Percentiles rank a stretch among this genome's conserved stretches.
Conservation (phyloP, 2,888 invertebrate species). For the Cyrtodaria siliqua region DNA sequence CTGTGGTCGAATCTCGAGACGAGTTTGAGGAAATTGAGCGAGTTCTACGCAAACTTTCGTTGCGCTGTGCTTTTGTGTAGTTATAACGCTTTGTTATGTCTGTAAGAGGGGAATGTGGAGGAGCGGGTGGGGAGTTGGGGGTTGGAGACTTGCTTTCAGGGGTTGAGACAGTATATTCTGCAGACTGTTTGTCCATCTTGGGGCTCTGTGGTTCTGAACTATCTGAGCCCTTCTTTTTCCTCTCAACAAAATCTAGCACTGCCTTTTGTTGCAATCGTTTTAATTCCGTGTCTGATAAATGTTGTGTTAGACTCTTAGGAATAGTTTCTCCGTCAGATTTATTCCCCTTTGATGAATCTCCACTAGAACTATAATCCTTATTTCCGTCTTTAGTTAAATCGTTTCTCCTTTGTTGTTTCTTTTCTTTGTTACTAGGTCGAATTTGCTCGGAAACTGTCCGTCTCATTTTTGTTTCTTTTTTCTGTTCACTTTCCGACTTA, state of each 20-base stretch:
- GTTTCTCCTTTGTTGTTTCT: slow-evolving; percentile 13
- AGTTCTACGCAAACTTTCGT: slow-evolving; percentile 76
- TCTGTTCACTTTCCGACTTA: slow-evolving; percentile 45
- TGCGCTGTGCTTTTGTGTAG: slow-evolving; percentile 70
- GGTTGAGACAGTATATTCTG: slow-evolving; percentile 41
- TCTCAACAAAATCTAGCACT: slow-evolving; percentile 92
- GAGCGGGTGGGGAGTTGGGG: slow-evolving; percentile 16
- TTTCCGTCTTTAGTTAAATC: slow-evolving; percentile 22
- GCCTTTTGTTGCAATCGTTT: slow-evolving; percentile 95
- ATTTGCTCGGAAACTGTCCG: slow-evolving; percentile 76
- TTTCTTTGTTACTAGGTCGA: slow-evolving; percentile 54
- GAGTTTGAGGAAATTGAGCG: slow-evolving; percentile 73
- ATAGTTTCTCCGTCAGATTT: slow-evolving; percentile 58
- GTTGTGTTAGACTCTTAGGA: slow-evolving; percentile 34
- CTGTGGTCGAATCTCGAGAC: slow-evolving; percentile 65
- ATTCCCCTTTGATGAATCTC: slow-evolving; percentile 63
- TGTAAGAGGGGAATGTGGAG: slow-evolving; percentile 40
- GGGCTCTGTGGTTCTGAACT: slow-evolving; percentile 49
- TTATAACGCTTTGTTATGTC: slow-evolving; percentile 63
- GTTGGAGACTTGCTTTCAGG: slow-evolving; percentile 24
- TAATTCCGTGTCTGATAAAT: slow-evolving; percentile 88
- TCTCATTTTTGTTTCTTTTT: slow-evolving; percentile 63
- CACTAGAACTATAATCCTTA: slow-evolving; percentile 57
- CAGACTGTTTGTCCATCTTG: slow-evolving; percentile 14
- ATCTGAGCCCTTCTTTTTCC: slow-evolving; percentile 87